Evolutionary conservation across 2,797 vertebrate species (phyloP).

Genomic region (Anguilla anguilla): DNA sequence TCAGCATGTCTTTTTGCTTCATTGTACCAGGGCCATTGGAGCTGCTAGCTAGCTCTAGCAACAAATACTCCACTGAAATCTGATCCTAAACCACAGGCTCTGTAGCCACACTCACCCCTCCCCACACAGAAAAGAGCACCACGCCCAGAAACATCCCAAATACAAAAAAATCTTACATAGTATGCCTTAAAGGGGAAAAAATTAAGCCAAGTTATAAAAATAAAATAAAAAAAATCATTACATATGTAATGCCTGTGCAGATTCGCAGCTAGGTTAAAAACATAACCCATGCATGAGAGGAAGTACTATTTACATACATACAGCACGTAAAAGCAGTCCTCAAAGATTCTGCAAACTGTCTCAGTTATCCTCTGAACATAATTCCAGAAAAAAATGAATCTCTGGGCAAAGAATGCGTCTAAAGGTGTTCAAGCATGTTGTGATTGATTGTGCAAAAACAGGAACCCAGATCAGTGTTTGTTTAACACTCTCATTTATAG

Average conservation of each 20-base stretch:
- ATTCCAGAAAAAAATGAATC: conserved; percentile 8
- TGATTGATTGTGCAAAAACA: conserved; percentile 57
- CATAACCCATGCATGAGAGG: not conserved
- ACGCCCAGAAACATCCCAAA: too few relatives aligned
- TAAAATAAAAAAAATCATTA: not conserved
- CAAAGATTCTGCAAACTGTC: not conserved
- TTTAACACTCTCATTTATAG: conserved; percentile 50
- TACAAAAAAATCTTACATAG: too few relatives aligned
- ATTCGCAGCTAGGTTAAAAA: not conserved
- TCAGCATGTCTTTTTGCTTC: too few relatives aligned
- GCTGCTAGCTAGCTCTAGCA: too few relatives aligned
- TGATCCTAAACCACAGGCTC: too few relatives aligned
- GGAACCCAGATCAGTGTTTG: conserved; percentile 66
- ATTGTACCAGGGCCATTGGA: too few relatives aligned
- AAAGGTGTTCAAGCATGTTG: conserved; percentile 51
- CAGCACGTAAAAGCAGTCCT: not conserved
- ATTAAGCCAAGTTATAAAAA: too few relatives aligned
- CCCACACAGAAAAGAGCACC: too few relatives aligned
- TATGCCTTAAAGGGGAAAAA: too few relatives aligned
- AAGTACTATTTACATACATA: not conserved
- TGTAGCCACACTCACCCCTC: too few relatives aligned
- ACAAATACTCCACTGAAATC: too few relatives aligned
- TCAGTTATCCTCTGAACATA: not conserved
- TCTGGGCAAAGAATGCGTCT: not conserved
- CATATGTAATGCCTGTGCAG: not conserved